Percentiles rank a stretch among this genome's conserved stretches.
Evolutionary conservation across 2,113 vertebrate species (phyloP).

Genomic region (Poecile atricapillus): DNA sequence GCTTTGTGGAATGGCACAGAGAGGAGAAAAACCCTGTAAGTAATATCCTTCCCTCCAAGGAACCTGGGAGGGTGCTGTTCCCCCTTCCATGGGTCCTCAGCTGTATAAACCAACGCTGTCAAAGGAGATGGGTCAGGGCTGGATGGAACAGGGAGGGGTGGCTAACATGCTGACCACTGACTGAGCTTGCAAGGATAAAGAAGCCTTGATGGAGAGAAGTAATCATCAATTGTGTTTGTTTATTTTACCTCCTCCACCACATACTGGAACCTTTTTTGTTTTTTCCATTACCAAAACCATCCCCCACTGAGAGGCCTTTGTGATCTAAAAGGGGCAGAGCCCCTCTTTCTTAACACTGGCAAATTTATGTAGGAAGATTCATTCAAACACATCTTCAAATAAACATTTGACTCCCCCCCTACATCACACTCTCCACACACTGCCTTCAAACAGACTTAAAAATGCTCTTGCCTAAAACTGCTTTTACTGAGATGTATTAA

Average conservation of each 20-base stretch:
- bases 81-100: conserved; percentile 69
- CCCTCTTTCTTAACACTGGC: conserved; percentile 1
- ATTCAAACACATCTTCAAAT: conserved; percentile 63
- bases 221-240: conserved; percentile 85
- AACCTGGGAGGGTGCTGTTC: background rate
- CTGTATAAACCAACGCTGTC: conserved; percentile 84
- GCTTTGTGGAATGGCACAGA: background rate
- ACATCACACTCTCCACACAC: background rate
- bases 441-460: conserved; percentile 28
- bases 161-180: conserved; percentile 70
- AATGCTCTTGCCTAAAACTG: background rate
- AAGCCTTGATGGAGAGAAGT: conserved; percentile 79
- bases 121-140: conserved; percentile 63
- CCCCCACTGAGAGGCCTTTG: conserved; percentile 65
- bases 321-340: conserved; percentile 53
- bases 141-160: conserved; percentile 68
- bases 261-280: conserved; percentile 87
- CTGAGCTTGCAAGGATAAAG: conserved; percentile 73
- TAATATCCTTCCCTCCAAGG: background rate
- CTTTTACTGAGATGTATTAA: conserved; percentile 24
- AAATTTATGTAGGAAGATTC: conserved; percentile 59
- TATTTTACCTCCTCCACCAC: conserved; percentile 88
- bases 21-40: background rate
- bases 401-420: conserved; percentile 38
- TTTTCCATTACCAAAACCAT: conserved; percentile 70